A percentile compares a stretch with the other conserved stretches of the same genome.
These are phyloP conservation scores for Trichogramma dendrolimi DNA, from an alignment of 2,888 invertebrate species.

Conservation along the genomic window DNA sequence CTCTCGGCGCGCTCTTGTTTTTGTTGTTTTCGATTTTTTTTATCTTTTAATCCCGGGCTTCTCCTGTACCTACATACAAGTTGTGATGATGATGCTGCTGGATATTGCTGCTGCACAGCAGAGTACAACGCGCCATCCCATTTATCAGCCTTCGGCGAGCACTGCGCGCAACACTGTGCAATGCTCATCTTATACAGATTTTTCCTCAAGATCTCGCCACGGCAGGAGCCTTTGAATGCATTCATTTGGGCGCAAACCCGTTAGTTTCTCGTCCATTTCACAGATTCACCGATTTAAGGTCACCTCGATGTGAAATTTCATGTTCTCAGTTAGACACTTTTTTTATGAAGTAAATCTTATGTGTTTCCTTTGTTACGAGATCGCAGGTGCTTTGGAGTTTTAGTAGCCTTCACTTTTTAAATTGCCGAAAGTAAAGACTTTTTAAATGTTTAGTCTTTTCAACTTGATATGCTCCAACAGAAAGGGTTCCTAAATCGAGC, in stretches of 20 bases:
- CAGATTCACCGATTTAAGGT: too few species aligned
- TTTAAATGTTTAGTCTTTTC: too few species aligned
- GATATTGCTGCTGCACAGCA: slow-evolving; percentile 5
- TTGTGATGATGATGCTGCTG: too few species aligned
- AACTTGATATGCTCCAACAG: too few species aligned
- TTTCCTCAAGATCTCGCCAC: slow-evolving; percentile 33
- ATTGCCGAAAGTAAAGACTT: too few species aligned
- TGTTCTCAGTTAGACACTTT: too few species aligned
- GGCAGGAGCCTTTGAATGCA: slow-evolving; percentile 16
- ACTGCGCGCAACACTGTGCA: slow-evolving; percentile 39
- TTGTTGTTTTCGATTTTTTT: slow-evolving; percentile 1
- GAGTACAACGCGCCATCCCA: slow-evolving; percentile 32
- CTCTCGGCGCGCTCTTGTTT: neutral
- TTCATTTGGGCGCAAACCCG: slow-evolving; percentile 32
- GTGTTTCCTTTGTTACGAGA: too few species aligned
- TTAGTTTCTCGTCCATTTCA: slow-evolving; percentile 19
- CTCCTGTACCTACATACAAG: neutral
- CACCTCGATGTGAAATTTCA: too few species aligned
- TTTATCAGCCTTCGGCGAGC: slow-evolving; percentile 44
- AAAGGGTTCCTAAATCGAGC: too few species aligned
- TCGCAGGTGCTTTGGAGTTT: too few species aligned
- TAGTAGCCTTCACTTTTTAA: too few species aligned
- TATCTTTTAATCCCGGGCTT: neutral
- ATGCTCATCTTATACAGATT: slow-evolving; percentile 38
- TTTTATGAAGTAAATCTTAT: too few species aligned